Evolutionary conservation across 2,888 invertebrate genomes (phyloP), one percentile per base, ranked within the genome.

Genomic region (Drosophila ustulata): DNA sequence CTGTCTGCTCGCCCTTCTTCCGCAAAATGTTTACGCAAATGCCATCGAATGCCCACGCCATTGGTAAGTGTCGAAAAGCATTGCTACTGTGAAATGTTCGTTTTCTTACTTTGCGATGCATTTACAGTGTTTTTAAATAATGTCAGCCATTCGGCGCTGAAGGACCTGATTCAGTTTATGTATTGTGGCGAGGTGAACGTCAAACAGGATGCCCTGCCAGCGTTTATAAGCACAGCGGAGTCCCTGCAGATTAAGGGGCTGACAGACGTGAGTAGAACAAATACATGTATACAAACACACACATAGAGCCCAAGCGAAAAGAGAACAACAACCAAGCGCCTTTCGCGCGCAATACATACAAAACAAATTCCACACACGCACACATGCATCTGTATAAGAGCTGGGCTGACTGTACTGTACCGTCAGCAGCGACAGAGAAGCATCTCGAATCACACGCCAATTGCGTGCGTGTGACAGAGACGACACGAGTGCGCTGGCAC

Each of bases 1-100:
- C 95, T 75, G 95, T 95, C 90, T 95, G 95, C 93, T 95, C 95
- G 91, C 95, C 95, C 68, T 95, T 95, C 93, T 95, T 95, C 91
- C 95, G 95, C 92, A 94, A 95, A 93, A 94, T 95, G 94, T 95
- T 95, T 93, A 95, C 92, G 37, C 92, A 94, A 93, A 94, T 94
- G 94, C 95, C 95, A 92, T 94, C 94, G 82, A 94, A 94, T 91
- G 94, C 94, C 90, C 94, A 95, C 93, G 95, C 95, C 82, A 94
- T 95, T 93, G 94, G 95, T 95, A 92, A 92, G 93, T 84, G 37
- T 34, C 3, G 1, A 34, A 51, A 43, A 34, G 18, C 18, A 18
- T 18, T 18, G 18, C 18, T 18, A 18, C 18, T 18, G 18, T 18
- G 18, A 18, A 18, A 1, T 18, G 18, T 18, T 18, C 18, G 18